These are phyloP conservation scores for Cossypha heuglini DNA, from an alignment of 2,797 vertebrate genomes.

Conservation along the genomic window DNA sequence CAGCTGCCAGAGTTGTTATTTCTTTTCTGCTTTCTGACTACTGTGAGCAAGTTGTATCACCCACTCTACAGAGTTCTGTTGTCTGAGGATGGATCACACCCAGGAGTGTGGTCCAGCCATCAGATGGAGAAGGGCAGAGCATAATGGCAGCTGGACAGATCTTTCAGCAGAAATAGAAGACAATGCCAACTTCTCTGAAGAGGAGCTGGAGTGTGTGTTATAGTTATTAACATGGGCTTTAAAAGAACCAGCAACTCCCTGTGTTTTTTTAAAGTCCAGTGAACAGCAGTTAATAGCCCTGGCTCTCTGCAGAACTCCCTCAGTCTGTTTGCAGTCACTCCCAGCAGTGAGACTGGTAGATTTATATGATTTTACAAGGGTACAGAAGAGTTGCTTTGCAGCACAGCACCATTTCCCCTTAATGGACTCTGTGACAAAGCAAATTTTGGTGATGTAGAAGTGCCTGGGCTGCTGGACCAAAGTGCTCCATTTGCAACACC, in stretches of 20 bases:
- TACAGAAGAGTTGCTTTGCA: constrained; percentile 4
- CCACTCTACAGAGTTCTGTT: neutral
- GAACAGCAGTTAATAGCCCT: neutral
- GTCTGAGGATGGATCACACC: neutral
- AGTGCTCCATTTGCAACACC: constrained; percentile 4
- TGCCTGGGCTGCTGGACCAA: neutral
- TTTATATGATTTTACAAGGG: constrained; percentile 1
- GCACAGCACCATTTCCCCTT: neutral
- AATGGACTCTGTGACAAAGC: constrained; percentile 38
- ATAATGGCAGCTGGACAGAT: neutral
- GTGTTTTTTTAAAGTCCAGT: constrained; percentile 17
- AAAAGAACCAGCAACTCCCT: neutral
- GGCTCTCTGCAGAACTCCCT: neutral
- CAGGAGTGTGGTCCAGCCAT: neutral
- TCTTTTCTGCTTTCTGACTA: neutral
- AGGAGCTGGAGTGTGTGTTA: neutral
- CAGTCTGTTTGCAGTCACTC: constrained; percentile 18
- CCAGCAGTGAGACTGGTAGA: neutral
- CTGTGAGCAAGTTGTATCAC: fast-evolving
- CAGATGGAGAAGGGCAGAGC: neutral
- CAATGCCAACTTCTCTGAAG: neutral
- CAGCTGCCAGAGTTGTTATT: neutral
- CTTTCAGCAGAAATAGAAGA: neutral
- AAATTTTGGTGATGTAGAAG: neutral
- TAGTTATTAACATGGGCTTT: neutral